Conservation (phyloP, 2,797 vertebrate genomes). For the Heterohyrax brucei region DNA sequence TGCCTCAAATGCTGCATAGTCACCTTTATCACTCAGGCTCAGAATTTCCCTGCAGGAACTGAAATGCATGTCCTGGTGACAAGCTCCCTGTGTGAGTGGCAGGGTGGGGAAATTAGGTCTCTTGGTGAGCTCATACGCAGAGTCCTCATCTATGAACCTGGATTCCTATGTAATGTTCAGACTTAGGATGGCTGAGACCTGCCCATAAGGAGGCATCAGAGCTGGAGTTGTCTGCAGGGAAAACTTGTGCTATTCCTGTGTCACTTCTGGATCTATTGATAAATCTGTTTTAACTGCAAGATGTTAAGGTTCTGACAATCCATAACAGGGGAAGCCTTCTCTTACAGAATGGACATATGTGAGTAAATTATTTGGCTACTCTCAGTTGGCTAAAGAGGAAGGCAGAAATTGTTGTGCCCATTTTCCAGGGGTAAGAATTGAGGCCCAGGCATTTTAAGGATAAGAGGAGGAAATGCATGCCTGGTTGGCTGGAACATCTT, state of each 20-base stretch:
- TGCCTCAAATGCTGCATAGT: background rate
- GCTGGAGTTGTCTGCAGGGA: no score
- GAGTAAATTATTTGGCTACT: background rate
- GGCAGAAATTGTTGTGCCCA: background rate
- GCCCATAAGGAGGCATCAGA: rapidly evolving
- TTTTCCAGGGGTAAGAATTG: constrained; percentile 22
- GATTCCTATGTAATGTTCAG: background rate
- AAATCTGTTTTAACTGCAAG: background rate
- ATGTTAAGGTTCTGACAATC: background rate
- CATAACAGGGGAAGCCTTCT: background rate
- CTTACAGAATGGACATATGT: background rate
- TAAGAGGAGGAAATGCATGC: background rate
- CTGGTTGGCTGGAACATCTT: background rate
- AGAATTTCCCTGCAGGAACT: background rate
- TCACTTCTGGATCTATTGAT: background rate
- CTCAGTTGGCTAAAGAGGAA: background rate
- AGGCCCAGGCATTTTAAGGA: background rate
- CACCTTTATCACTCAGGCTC: background rate
- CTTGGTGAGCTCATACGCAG: background rate
- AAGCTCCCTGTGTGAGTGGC: background rate
- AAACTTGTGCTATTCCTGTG: background rate
- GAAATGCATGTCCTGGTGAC: background rate
- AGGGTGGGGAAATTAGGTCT: background rate
- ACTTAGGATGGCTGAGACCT: background rate
- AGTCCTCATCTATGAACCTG: background rate